A percentile compares a stretch with the other conserved stretches of the same genome.
Evolutionary conservation across 37 sponge, comb jelly and placozoan genomes (phyloP).

Genomic region (Beroe forskalii): DNA sequence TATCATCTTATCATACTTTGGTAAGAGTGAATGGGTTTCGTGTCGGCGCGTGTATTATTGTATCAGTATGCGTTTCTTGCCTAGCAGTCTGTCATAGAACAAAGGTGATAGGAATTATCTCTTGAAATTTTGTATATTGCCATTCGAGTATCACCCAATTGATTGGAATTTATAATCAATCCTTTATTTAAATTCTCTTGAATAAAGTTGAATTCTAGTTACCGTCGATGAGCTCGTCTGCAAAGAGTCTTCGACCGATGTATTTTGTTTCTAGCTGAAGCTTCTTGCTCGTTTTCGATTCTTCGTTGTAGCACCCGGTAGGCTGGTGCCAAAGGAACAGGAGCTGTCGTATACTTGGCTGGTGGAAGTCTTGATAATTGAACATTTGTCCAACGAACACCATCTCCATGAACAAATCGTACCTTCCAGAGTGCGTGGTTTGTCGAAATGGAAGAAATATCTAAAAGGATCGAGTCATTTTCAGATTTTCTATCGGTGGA

Average conservation of each 20-base stretch:
- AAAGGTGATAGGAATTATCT: too few relatives aligned
- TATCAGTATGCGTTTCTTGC: too few relatives aligned
- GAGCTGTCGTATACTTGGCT: background rate
- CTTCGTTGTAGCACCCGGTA: constrained; percentile 46
- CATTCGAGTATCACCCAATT: too few relatives aligned
- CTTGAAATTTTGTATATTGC: too few relatives aligned
- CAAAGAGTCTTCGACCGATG: constrained; percentile 14
- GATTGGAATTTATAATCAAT: too few relatives aligned
- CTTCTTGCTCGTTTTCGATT: background rate
- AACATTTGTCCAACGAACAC: constrained; percentile 36
- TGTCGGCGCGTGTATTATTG: too few relatives aligned
- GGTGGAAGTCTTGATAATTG: constrained; percentile 29
- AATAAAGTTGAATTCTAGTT: too few relatives aligned
- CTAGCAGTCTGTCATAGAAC: too few relatives aligned
- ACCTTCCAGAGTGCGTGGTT: background rate
- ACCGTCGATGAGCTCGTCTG: constrained; percentile 49
- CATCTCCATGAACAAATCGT: constrained; percentile 55
- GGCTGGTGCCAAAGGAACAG: constrained; percentile 31
- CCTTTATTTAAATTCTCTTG: too few relatives aligned
- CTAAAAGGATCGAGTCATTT: background rate
- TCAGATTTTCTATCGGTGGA: too few relatives aligned
- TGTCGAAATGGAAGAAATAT: background rate
- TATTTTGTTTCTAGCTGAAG: background rate
- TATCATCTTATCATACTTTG: background rate
- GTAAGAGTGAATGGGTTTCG: background rate